A percentile compares a stretch with the other conserved stretches of the same genome.
phyloP scores from a whole-genome alignment of 2,113 vertebrate genomes.

The Elgaria multicarinata region DNA sequence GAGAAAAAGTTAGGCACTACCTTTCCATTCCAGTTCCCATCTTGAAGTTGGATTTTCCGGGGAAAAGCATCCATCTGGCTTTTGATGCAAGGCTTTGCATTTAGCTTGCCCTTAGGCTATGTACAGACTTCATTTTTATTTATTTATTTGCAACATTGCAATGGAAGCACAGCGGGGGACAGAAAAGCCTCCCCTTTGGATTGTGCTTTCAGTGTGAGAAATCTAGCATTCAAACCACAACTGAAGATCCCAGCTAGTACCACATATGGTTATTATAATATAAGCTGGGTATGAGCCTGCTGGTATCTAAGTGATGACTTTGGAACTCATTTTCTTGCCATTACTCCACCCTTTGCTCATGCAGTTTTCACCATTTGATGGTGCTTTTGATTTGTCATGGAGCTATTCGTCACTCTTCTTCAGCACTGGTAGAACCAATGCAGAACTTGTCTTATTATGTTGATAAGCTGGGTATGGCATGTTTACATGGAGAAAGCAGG shows the following conservation, averaged over 20 bases:
- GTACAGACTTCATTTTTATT: not conserved
- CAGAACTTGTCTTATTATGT: not conserved
- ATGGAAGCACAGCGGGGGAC: not conserved
- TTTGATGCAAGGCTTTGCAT: not conserved
- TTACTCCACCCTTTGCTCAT: not conserved
- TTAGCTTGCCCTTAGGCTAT: not conserved
- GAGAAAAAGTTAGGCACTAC: not conserved
- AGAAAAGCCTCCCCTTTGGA: not conserved
- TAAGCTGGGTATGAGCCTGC: not conserved
- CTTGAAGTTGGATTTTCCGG: not conserved
- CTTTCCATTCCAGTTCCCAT: not conserved
- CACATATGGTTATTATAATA: not conserved
- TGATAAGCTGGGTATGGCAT: not conserved
- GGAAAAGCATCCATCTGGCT: not conserved
- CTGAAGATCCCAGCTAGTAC: not conserved
- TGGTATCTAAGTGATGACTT: not conserved
- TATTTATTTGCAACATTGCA: not conserved
- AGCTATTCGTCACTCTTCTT: not conserved
- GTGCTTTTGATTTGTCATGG: not conserved
- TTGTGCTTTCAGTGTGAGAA: not conserved
- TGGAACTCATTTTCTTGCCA: not conserved
- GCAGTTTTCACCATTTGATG: too few species aligned
- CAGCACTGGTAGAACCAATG: not conserved
- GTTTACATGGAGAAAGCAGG: not conserved
- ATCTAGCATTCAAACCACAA: not conserved